These are phyloP conservation scores for Carpatolechia fugitivella DNA, from an alignment of 2,888 invertebrate genomes.

Conservation along the genomic window DNA sequence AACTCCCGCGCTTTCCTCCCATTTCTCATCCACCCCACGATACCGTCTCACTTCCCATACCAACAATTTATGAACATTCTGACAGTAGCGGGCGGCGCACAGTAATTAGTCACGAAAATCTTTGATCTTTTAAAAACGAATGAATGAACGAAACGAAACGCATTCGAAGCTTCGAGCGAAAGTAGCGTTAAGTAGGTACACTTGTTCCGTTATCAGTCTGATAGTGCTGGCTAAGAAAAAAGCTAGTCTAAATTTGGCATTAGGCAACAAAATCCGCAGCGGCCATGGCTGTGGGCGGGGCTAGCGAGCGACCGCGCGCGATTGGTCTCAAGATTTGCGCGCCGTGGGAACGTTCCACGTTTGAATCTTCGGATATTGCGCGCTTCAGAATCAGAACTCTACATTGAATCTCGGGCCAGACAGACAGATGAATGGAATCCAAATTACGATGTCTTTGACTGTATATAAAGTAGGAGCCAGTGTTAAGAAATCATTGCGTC, in stretches of 20 bases:
- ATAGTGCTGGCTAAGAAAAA: slow-evolving; percentile 35
- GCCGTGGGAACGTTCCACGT: slow-evolving; percentile 42
- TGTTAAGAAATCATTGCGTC: neutral
- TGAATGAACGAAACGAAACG: neutral
- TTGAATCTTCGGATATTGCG: slow-evolving; percentile 45
- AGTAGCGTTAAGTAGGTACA: no score
- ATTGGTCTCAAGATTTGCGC: slow-evolving; percentile 65
- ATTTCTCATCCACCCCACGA: slow-evolving; percentile 41
- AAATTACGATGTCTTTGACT: slow-evolving; percentile 9
- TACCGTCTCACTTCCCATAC: slow-evolving; percentile 32
- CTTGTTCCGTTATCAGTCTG: slow-evolving; percentile 8
- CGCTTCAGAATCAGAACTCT: slow-evolving; percentile 24
- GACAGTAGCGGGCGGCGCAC: slow-evolving; percentile 33
- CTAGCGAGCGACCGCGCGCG: slow-evolving; percentile 47
- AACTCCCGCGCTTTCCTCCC: slow-evolving; percentile 39
- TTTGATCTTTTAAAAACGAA: slow-evolving; percentile 14
- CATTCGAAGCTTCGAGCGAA: neutral
- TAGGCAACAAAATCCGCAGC: slow-evolving; percentile 54
- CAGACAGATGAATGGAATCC: slow-evolving; percentile 31
- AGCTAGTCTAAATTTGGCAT: slow-evolving; percentile 68
- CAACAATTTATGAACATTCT: slow-evolving; percentile 31
- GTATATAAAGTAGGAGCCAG: neutral
- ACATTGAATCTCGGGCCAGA: slow-evolving; percentile 24
- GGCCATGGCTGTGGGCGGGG: slow-evolving; percentile 71
- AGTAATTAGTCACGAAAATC: slow-evolving; percentile 31